Evolutionary conservation across 2,888 invertebrate species (phyloP).

Genomic region (Pandemis heparana): DNA sequence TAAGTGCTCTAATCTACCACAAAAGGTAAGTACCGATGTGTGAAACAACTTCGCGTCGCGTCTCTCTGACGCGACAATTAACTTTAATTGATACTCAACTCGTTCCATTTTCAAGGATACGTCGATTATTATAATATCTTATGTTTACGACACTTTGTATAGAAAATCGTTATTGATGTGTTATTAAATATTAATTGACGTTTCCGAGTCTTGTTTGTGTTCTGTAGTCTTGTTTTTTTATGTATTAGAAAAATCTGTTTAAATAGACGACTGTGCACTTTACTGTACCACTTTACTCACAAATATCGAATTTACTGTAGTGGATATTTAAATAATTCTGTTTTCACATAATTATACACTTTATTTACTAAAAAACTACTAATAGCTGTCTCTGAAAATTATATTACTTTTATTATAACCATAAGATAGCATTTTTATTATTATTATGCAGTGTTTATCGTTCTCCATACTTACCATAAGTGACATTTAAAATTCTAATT

Average conservation of each 20-base stretch:
- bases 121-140: background rate
- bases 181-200: background rate
- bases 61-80: background rate
- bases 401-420: background rate
- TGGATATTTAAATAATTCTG: background rate
- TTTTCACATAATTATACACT: background rate
- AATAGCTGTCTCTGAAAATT: background rate
- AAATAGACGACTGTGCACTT: background rate
- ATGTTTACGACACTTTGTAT: background rate
- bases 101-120: background rate
- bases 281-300: background rate
- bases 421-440: too few relatives aligned
- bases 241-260: background rate
- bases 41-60: constrained; percentile 3
- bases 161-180: background rate
- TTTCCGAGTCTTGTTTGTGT: too few relatives aligned
- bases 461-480: background rate
- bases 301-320: background rate
- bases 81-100: constrained; percentile 1
- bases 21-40: constrained; percentile 2
- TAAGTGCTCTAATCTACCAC: background rate
- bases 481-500: background rate
- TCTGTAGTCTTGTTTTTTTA: background rate
- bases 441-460: background rate
- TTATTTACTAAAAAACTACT: background rate